phyloP scores from a whole-genome alignment of 2,797 vertebrate species.

The Syncerus caffer region DNA sequence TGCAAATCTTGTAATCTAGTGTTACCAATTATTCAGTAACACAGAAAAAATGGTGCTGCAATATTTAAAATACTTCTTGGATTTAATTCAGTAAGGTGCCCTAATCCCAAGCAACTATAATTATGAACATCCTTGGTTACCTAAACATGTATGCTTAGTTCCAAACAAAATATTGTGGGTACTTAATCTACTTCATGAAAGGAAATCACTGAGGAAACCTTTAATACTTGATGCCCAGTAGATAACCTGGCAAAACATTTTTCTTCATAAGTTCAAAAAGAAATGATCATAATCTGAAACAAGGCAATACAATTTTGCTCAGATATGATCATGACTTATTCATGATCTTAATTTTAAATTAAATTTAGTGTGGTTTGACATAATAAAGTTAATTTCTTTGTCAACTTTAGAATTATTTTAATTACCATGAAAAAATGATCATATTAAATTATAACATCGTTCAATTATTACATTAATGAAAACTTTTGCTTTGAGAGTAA shows the following conservation, averaged over 20 bases:
- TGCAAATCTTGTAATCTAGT: conserved; percentile 84
- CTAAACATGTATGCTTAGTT: conserved; percentile 66
- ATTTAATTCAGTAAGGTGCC: conserved; percentile 62
- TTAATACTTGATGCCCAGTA: conserved; percentile 36
- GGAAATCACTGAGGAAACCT: conserved; percentile 9
- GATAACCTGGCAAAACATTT: conserved; percentile 46
- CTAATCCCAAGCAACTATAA: conserved; percentile 79
- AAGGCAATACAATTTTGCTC: background rate
- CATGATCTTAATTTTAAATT: conserved; percentile 36
- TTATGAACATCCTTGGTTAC: conserved; percentile 73
- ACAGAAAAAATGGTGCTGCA: conserved; percentile 80
- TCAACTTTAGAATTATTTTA: background rate
- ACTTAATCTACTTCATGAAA: conserved; percentile 58
- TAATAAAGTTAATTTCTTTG: background rate
- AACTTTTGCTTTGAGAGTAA: background rate
- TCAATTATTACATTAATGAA: conserved; percentile 1
- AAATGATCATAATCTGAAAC: background rate
- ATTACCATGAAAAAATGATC: background rate
- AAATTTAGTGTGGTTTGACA: background rate
- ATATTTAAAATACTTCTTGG: conserved; percentile 80
- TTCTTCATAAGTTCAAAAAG: background rate
- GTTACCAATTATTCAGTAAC: conserved; percentile 82
- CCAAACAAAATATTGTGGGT: conserved; percentile 75
- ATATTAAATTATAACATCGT: background rate
- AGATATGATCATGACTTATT: background rate